phyloP scores from a whole-genome alignment of 92 coral and sea anemone genomes.

The Zoanthus solanderi region DNA sequence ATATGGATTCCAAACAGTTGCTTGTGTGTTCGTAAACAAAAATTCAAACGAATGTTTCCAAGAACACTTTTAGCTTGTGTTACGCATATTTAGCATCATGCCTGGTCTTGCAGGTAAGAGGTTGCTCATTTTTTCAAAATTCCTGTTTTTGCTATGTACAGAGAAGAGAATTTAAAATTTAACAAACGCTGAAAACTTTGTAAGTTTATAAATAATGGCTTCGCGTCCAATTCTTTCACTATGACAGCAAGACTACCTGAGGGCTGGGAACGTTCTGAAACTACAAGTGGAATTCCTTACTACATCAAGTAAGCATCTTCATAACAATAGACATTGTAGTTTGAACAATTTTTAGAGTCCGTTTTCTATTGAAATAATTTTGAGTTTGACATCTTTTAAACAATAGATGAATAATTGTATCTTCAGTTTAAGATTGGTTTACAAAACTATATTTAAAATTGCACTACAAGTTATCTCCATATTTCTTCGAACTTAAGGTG shows the following conservation, averaged over 20 bases:
- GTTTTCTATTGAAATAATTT: too few species aligned
- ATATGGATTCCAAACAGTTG: constrained; percentile 56
- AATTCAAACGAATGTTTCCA: neutral
- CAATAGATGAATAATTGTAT: neutral
- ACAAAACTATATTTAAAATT: too few species aligned
- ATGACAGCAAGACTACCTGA: constrained; percentile 79
- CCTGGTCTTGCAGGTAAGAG: constrained; percentile 84
- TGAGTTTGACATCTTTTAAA: neutral
- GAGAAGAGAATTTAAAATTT: neutral
- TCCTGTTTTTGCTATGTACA: neutral
- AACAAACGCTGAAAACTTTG: neutral
- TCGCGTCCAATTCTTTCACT: constrained; percentile 2
- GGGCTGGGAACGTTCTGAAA: constrained; percentile 97
- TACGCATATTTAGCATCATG: constrained; percentile 55
- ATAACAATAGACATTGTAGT: neutral
- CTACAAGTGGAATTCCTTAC: constrained; percentile 93
- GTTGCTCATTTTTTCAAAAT: neutral
- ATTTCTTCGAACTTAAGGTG: too few species aligned
- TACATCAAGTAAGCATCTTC: constrained; percentile 85
- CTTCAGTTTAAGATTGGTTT: neutral
- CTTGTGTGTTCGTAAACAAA: constrained; percentile 29
- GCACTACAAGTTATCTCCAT: too few species aligned
- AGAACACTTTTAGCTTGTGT: constrained; percentile 6
- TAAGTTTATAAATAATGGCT: neutral
- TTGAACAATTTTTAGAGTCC: neutral